Percentiles rank a stretch among this genome's conserved stretches.
These are phyloP conservation scores for Panagrolaimus sp. DNA, from an alignment of 1,140 invertebrate species.

Conservation along the genomic window DNA sequence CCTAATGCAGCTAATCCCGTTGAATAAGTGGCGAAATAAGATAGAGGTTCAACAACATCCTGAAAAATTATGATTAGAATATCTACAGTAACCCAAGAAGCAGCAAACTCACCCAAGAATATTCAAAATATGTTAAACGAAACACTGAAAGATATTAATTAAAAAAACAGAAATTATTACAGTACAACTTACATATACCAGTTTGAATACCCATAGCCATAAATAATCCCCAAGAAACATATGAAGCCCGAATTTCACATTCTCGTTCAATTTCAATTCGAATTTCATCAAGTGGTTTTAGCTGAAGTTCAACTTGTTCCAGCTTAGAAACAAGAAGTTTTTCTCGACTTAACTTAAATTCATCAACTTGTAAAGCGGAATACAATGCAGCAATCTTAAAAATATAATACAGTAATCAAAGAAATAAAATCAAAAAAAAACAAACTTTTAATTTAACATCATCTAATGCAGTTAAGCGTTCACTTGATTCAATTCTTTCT, in stretches of 20 bases:
- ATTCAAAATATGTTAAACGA: slow-evolving; percentile 97
- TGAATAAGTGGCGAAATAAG: slow-evolving; percentile 97
- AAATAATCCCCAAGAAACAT: slow-evolving; percentile 79
- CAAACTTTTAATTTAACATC: neutral
- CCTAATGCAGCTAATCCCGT: slow-evolving; percentile 93
- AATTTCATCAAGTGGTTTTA: slow-evolving; percentile 42
- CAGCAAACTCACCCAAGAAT: too few relatives aligned
- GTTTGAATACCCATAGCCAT: too few relatives aligned
- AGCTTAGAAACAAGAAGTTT: neutral
- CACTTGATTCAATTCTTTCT: neutral
- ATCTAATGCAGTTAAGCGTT: neutral
- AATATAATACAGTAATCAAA: too few relatives aligned
- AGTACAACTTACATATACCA: slow-evolving; percentile 65
- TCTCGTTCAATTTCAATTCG: slow-evolving; percentile 66
- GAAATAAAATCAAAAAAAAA: too few relatives aligned
- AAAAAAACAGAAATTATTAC: too few relatives aligned
- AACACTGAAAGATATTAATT: slow-evolving; percentile 72
- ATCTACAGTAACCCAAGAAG: too few relatives aligned
- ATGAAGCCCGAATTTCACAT: slow-evolving; percentile 69
- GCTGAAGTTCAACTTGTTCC: neutral
- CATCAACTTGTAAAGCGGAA: slow-evolving; percentile 2
- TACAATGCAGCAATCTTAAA: slow-evolving; percentile 12
- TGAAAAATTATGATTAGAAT: too few relatives aligned
- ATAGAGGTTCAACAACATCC: slow-evolving; percentile 99
- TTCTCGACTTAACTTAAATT: neutral